These are phyloP conservation scores for Spinus olivaceus DNA, from an alignment of 2,797 vertebrate genomes.

Conservation along the genomic window DNA sequence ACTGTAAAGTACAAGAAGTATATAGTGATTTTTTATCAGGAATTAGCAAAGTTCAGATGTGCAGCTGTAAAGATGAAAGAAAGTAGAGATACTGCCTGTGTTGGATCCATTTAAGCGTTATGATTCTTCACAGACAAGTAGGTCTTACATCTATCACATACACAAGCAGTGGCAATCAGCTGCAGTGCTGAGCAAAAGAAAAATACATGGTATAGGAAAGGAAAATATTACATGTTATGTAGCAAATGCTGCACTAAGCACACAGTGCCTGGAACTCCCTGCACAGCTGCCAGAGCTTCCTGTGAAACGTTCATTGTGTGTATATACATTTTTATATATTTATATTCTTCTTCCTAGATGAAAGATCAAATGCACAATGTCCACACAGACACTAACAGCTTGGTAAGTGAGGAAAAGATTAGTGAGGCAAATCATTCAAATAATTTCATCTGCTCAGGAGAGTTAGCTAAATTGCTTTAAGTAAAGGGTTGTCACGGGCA, in stretches of 20 bases:
- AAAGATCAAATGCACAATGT: not conserved
- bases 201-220: not conserved
- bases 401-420: not conserved
- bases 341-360: not conserved
- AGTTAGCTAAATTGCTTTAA: slow-evolving; percentile 18
- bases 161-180: not conserved
- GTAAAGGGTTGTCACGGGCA: not conserved
- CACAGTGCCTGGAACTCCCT: not conserved
- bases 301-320: not conserved
- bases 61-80: not conserved
- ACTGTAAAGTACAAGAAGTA: not conserved
- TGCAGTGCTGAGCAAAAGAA: not conserved
- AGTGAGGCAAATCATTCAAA: not conserved
- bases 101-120: not conserved
- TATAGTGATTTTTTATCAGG: not conserved
- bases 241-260: not conserved
- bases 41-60: not conserved
- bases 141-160: not conserved
- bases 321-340: not conserved
- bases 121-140: not conserved
- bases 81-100: not conserved
- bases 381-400: not conserved
- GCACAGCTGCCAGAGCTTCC: not conserved
- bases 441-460: not conserved
- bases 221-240: not conserved